A percentile compares a stretch with the other conserved stretches of the same genome.
phyloP scores from a whole-genome alignment of 2,888 invertebrate species.

The Lottia gigantea region DNA sequence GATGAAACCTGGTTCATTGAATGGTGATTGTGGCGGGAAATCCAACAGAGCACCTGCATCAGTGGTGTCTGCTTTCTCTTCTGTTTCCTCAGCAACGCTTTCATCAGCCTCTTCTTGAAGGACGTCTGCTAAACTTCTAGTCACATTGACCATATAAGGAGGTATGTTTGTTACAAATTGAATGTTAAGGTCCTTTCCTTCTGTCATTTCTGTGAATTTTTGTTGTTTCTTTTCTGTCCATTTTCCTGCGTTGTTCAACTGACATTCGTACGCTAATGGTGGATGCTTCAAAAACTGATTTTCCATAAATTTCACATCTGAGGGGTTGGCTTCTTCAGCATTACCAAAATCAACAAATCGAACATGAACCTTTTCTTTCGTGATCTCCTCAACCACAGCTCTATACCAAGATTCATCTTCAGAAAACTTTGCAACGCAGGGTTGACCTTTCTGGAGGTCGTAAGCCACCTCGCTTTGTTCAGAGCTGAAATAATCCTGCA shows the following conservation, averaged over 20 bases:
- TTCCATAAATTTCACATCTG: conserved; percentile 42
- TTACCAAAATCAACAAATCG: conserved; percentile 66
- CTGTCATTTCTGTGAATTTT: conserved; percentile 34
- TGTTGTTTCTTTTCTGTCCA: conserved; percentile 31
- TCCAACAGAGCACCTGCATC: conserved; percentile 8
- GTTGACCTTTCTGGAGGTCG: conserved; percentile 14
- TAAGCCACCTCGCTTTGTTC: not conserved
- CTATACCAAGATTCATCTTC: conserved; percentile 61
- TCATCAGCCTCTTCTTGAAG: conserved; percentile 25
- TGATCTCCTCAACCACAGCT: conserved; percentile 42
- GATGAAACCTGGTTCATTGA: conserved; percentile 31
- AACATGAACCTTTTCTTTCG: conserved; percentile 44
- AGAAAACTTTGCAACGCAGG: conserved; percentile 43
- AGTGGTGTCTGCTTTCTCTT: not conserved
- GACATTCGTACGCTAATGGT: conserved; percentile 39
- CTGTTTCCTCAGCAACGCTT: conserved; percentile 9
- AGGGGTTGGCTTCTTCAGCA: conserved; percentile 38
- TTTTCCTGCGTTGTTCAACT: conserved; percentile 29
- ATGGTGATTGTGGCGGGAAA: conserved; percentile 27
- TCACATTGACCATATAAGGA: conserved; percentile 33
- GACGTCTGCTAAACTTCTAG: conserved; percentile 33
- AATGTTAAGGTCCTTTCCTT: conserved; percentile 33
- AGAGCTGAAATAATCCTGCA: not conserved
- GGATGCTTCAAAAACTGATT: conserved; percentile 36
- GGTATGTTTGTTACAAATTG: conserved; percentile 21